Base-by-base conservation (phyloP, 2,113 vertebrate species). In the Shinisaurus crocodilurus region DNA sequence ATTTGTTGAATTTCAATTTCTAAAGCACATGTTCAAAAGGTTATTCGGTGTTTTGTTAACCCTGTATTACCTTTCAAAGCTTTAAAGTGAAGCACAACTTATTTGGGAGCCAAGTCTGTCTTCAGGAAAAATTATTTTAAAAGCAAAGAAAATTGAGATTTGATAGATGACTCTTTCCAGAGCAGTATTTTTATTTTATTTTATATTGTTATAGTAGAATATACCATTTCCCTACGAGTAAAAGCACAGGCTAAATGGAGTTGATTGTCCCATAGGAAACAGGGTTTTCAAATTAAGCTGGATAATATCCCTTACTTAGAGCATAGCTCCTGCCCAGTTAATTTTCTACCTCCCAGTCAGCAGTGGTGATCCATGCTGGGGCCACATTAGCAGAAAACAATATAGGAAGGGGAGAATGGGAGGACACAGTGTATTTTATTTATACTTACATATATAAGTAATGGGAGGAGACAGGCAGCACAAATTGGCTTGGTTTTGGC, bases 1-100 rank as follows among this genome's bases (percentile, higher is more conserved):
- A 60, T 92, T 96, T 91, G 85, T 89, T 75, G 88, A 96, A 95
- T 96, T 96, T 87, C 92, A 93, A 95, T 93, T 91, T 95, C 23
- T 70, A 75, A 90, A 77, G 67, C 93, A 94, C 43, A 83, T 83
- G 40, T 92, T 95, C 92, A 93, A 94, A 87, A 50, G 57, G 34
- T 93, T 92, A 92, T 90, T 82, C 70, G 88, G 88, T 82, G 3
- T 89, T 6, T 5, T 8, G 82, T 94, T 93, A 95, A 94, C 82
- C 82, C 92, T 93, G 40, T 91, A 88, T 83, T 92, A 87, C n/a
- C 34, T 94, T 74, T 90, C 27, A 2, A 20, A 93, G 15, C 74
- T 69, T 75, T 76, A 16, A 92, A 3, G 43, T 27, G 82, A 87
- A 88, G 94, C 90, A 76, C 77, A 82, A 9, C 54, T 70, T 37